These are phyloP conservation scores for Diplolepis rosae DNA, from an alignment of 2,888 invertebrate genomes.

Conservation along the genomic window DNA sequence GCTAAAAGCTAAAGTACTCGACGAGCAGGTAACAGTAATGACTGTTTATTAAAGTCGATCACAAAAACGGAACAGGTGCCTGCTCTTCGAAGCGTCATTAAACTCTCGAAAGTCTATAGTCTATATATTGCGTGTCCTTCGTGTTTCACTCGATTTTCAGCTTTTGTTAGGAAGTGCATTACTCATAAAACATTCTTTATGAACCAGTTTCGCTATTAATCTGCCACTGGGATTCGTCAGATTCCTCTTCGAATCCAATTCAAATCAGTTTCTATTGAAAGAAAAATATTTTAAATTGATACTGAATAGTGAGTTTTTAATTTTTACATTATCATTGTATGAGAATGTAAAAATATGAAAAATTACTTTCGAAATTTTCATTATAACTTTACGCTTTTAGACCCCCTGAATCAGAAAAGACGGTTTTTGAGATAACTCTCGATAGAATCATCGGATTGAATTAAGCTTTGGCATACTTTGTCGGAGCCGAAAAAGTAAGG, in stretches of 20 bases:
- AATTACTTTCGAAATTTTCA: no score
- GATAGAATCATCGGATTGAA: no score
- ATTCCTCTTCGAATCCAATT: background rate
- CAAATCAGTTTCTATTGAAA: background rate
- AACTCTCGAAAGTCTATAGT: slow-evolving; percentile 44
- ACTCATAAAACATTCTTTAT: background rate
- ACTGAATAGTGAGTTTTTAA: no score
- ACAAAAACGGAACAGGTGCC: slow-evolving; percentile 60
- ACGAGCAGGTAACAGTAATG: slow-evolving; percentile 51
- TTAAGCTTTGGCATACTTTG: no score
- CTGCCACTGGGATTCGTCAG: background rate
- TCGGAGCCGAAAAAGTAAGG: no score
- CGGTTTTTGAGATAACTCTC: no score
- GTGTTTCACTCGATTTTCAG: slow-evolving; percentile 41
- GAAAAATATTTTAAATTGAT: no score
- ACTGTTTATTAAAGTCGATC: slow-evolving; percentile 61
- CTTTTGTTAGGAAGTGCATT: slow-evolving; percentile 31
- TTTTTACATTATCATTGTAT: no score
- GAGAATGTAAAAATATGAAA: no score
- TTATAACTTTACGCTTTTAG: no score
- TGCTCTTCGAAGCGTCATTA: slow-evolving; percentile 44
- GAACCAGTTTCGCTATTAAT: background rate
- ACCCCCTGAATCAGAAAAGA: no score
- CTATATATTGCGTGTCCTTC: slow-evolving; percentile 32
- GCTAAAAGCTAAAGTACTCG: slow-evolving; percentile 10